Base-by-base conservation (phyloP, 2,888 invertebrate species). In the Theretra japonica region DNA sequence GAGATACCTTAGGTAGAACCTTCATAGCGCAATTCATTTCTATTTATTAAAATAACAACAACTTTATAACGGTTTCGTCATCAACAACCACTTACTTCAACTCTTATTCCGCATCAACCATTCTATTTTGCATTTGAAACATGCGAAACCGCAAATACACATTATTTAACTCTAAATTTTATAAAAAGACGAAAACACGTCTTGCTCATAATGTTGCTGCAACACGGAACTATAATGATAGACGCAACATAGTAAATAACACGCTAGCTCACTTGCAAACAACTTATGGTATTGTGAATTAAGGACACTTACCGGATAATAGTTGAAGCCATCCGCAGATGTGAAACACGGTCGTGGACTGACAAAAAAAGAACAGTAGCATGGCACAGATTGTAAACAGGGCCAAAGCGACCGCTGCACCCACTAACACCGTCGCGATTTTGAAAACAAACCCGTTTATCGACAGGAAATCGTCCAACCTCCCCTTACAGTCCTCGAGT, bases 261-360 rank as follows among this genome's bases (percentile, higher is more conserved):
- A 65, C 48, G 23, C 23, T 6, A 33, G 15, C 33, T 23, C 23
- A 23, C n/a, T 59, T 6, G 7, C 15, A 21, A 17, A 59, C 17
- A 21, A 4, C 23, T n/a, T 59, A 30, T 17, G 11, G 23, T 11
- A 65, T 41, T 6, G 17, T 3, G n/a, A 25, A 23, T 33, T 57
- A 48, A 72, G 65, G 62, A 33, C 62, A 93, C 96, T 96, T 90
- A 99, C 99, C 99, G 86, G 99, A 98, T 79, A 99, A 94, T n/a
- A 98, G 95, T 91, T 99, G 99, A 94, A 99, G 95, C 98, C 98
- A 98, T 68, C 98, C 99, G 86, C 99, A 99, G 75, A 99, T 96
- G 86, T 98, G 97, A 91, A 98, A 99, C 70, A 99, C 99, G 70
- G 97, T 97, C 68, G 98, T 98, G 19, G 98, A 97, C 87, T 97